These are phyloP conservation scores for Cremastobaeus sp. DNA, from an alignment of 2,888 invertebrate species.

Conservation along the genomic window DNA sequence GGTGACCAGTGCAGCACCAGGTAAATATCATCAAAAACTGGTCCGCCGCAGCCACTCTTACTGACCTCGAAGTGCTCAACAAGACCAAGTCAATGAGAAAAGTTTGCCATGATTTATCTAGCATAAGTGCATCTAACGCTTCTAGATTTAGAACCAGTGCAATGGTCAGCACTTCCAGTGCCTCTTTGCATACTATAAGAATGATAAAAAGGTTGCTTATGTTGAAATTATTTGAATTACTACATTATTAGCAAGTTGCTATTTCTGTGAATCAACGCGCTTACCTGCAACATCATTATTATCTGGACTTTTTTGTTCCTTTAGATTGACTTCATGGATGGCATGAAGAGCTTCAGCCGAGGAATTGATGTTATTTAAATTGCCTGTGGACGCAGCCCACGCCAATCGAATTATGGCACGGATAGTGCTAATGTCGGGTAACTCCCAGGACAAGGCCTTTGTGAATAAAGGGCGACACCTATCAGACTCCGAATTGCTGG, in stretches of 20 bases:
- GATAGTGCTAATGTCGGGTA: constrained; percentile 86
- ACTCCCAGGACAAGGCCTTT: constrained; percentile 83
- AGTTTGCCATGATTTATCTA: constrained; percentile 87
- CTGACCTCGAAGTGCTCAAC: constrained; percentile 86
- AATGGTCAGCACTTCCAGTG: constrained; percentile 93
- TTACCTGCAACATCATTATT: constrained; percentile 83
- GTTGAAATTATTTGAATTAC: neutral
- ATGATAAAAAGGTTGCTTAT: neutral
- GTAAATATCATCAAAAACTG: constrained; percentile 91
- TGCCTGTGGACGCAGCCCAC: constrained; percentile 88
- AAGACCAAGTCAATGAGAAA: constrained; percentile 93
- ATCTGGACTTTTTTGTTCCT: constrained; percentile 80
- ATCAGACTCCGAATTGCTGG: constrained; percentile 79
- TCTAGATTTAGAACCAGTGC: constrained; percentile 93
- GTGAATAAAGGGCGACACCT: constrained; percentile 79
- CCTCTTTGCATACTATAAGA: constrained; percentile 89
- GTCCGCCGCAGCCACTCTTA: constrained; percentile 89
- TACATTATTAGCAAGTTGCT: neutral
- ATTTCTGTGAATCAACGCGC: neutral
- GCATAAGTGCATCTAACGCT: constrained; percentile 88
- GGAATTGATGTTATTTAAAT: constrained; percentile 81
- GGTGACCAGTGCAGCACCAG: constrained; percentile 84
- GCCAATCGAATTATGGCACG: constrained; percentile 87
- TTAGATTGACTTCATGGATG: constrained; percentile 82
- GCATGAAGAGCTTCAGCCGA: constrained; percentile 83